Evolutionary conservation across 2,113 vertebrate genomes (phyloP).

Genomic region (Pithys albifrons): DNA sequence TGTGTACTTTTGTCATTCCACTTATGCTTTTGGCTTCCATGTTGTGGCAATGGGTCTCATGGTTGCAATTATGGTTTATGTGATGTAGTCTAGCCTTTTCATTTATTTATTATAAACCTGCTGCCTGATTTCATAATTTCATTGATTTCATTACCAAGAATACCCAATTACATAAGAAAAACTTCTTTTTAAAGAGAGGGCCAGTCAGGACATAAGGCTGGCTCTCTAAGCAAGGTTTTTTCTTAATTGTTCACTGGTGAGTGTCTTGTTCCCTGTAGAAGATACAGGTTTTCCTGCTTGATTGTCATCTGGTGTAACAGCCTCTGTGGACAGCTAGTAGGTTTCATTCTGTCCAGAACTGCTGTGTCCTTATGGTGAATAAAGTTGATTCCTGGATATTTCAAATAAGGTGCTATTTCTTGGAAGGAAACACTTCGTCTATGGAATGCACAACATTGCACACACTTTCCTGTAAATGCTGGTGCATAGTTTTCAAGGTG

Average conservation of each 20-base stretch:
- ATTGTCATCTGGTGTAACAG: neutral
- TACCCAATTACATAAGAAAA: neutral
- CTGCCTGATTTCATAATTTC: neutral
- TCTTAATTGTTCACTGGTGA: neutral
- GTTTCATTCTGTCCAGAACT: neutral
- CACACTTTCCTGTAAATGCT: neutral
- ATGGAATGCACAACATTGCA: neutral
- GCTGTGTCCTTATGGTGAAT: neutral
- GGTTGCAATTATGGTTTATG: neutral
- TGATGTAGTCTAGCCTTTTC: neutral
- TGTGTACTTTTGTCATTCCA: slow-evolving; percentile 18
- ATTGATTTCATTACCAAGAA: neutral
- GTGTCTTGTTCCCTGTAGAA: neutral
- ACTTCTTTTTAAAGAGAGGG: neutral
- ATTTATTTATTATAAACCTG: neutral
- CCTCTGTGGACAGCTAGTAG: neutral
- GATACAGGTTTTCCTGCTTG: neutral
- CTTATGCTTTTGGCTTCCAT: neutral
- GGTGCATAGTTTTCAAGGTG: neutral
- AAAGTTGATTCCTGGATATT: neutral
- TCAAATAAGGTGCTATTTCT: neutral
- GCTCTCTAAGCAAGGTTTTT: neutral
- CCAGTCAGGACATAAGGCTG: neutral
- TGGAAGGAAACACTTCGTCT: rapidly evolving
- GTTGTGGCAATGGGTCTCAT: neutral